Base-by-base conservation (phyloP, 2,113 vertebrate genomes). In the Cynoglossus semilaevis region DNA sequence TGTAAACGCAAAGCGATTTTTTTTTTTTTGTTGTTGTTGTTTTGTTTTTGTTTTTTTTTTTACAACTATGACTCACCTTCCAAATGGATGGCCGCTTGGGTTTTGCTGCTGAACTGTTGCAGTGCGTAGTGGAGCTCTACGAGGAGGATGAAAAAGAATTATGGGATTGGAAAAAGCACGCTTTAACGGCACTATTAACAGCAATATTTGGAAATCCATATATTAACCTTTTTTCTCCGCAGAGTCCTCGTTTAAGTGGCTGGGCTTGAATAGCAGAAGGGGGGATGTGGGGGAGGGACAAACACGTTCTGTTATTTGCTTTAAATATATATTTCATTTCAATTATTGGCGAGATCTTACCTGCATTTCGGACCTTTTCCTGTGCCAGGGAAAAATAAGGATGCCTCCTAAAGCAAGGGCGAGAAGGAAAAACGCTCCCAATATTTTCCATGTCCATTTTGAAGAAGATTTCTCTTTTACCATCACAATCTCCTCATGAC, bases 1-100 rank as follows among this genome's bases (percentile, higher is more conserved):
- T n/a, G n/a, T n/a, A n/a, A n/a, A n/a, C n/a, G n/a, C n/a, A n/a
- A n/a, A n/a, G n/a, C n/a, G n/a, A n/a, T n/a, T n/a, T n/a, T n/a
- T n/a, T n/a, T n/a, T n/a, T n/a, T n/a, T n/a, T n/a, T n/a, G n/a
- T n/a, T n/a, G n/a, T n/a, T n/a, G n/a, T n/a, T n/a, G n/a, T n/a
- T n/a, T n/a, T n/a, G n/a, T n/a, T n/a, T n/a, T 58, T 71, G 68
- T 79, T 61, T 62, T 19, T n/a, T n/a, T n/a, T n/a, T n/a, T n/a
- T n/a, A 40, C n/a, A 12, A 41, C 13, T 0, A 1, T 59, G 62
- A 79, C 86, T 90, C 84, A 92, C 90, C 89, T 72, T 87, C 86
- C 12, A 91, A 66, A 51, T 91, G 90, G 63, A 92, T 90, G 61
- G 89, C 90, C 36, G 89, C 87, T 53, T 88, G 89, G 56, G 85